These are phyloP conservation scores for Ophioninae sp. DNA, from an alignment of 2,888 invertebrate genomes.

Conservation along the genomic window DNA sequence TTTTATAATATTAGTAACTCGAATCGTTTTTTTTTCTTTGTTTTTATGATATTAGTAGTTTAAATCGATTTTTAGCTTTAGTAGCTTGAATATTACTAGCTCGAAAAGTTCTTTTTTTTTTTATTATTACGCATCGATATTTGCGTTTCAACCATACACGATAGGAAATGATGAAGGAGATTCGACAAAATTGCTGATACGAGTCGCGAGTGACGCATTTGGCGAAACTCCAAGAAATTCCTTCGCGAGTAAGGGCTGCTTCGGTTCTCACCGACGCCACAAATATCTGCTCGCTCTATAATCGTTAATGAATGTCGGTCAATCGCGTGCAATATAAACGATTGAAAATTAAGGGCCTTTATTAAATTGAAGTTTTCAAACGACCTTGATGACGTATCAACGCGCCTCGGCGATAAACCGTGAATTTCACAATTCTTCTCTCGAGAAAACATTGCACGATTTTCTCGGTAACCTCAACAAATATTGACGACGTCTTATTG, in stretches of 20 bases:
- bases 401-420: background rate
- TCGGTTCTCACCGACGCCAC: background rate
- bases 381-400: conserved; percentile 22
- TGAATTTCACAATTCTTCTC: background rate
- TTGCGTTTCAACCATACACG: background rate
- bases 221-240: background rate
- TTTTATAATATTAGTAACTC: no score
- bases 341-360: background rate
- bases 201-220: background rate
- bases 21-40: no score
- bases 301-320: background rate
- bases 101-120: background rate
- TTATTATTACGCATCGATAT: background rate
- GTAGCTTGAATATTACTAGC: no score
- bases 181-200: background rate
- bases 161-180: background rate
- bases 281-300: background rate
- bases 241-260: background rate
- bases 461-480: background rate
- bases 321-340: background rate
- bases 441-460: background rate
- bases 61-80: no score
- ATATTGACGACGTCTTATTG: background rate
- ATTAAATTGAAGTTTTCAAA: background rate
- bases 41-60: no score